A percentile compares a stretch with the other conserved stretches of the same genome.
These are phyloP conservation scores for Cheilosia grossa DNA, from an alignment of 2,888 invertebrate genomes.

Conservation along the genomic window DNA sequence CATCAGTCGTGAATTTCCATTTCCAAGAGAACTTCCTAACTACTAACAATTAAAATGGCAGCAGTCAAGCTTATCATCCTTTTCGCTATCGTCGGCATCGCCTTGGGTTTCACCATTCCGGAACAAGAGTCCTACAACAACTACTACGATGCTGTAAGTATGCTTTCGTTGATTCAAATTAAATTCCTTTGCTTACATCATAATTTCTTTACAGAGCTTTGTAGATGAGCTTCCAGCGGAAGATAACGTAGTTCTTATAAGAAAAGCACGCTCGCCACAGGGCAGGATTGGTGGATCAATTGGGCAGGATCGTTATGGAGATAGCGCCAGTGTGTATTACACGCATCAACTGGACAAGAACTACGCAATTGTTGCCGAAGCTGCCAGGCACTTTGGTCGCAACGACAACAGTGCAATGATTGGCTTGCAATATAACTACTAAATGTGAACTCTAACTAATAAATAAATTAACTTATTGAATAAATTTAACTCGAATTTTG, in stretches of 20 bases:
- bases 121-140: not conserved
- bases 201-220: not conserved
- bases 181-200: not conserved
- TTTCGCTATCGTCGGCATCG: slow-evolving; percentile 21
- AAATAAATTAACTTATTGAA: not conserved
- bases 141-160: slow-evolving; percentile 1
- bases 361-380: slow-evolving; percentile 3
- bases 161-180: not conserved
- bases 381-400: slow-evolving; percentile 4
- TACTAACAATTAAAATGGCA: slow-evolving; percentile 10
- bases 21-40: too few species aligned
- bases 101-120: slow-evolving; percentile 24
- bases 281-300: not conserved
- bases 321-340: not conserved
- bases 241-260: not conserved
- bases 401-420: slow-evolving; percentile 8
- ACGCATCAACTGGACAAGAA: slow-evolving; percentile 10
- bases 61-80: slow-evolving; percentile 27
- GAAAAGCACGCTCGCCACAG: slow-evolving; percentile 23
- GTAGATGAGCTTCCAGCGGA: not conserved
- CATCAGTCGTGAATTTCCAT: too few species aligned
- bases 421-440: slow-evolving; percentile 11
- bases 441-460: not conserved
- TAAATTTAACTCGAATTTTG: not conserved
- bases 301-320: not conserved